Base-by-base conservation (phyloP, 2,888 invertebrate species). In the Drosophila rellima region DNA sequence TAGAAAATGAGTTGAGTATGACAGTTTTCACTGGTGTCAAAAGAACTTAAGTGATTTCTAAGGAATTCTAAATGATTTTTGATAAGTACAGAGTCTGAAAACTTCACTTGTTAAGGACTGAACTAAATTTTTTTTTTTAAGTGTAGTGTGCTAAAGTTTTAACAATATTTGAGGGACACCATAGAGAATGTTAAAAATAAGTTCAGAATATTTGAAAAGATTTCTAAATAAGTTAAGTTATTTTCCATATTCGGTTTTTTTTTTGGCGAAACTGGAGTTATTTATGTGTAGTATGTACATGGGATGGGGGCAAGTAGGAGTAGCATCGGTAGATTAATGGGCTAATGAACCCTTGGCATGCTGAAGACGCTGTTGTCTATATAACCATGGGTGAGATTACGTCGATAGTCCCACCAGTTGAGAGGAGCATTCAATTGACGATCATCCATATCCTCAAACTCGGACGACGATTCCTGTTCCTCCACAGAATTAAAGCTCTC, bases 341-440 rank as follows among this genome's bases (percentile, higher is more conserved):
- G 13, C 2, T 77, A 83, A 54, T 80, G 66, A 33, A 89, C 70
- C 11, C 64, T 77, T 23, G 91, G 92, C 74, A 90, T 78, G 73
- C 83, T 76, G 62, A 92, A 91, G 60, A 92, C 78, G 39, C 74
- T 83, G 39, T 88, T 90, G 20, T 92, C 92, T 48, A 92, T 84
- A 44, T 83, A 82, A 0, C 91, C 91, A n/a, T 75, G 64, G 2
- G 92, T 90, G 3, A 92, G 81, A 78, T 92, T 92, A 10, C 67
- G 80, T n/a, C 85, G 80, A 65, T 91, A 91, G 20, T 82, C 88
- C 67, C 76, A 70, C 91, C 91, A 91, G 42, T 74, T 69, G 4
- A 86, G 13, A 5, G 71, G 45, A 3, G 42, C 23, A 0, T 31
- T 45, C 31, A 63, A 10, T 7, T 62, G 70, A 7, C 59, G 67